phyloP scores from a whole-genome alignment of 2,113 vertebrate genomes.

The Bubalus kerabau region DNA sequence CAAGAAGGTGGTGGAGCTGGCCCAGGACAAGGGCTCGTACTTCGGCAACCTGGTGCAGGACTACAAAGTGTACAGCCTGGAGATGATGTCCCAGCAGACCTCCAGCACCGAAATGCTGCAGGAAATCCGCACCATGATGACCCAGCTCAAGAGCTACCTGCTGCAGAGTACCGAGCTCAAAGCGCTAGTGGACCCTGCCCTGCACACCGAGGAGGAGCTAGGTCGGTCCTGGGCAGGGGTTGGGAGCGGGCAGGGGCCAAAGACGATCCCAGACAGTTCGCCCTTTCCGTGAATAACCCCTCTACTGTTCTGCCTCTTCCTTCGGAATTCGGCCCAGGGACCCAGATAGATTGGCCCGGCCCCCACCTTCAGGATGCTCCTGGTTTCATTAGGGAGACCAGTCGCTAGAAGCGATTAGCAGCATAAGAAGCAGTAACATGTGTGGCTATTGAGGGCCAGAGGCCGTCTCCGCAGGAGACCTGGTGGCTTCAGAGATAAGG shows the following conservation, averaged over 20 bases:
- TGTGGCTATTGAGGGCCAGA: neutral
- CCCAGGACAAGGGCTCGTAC: slow-evolving; percentile 91
- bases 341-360: neutral
- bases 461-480: neutral
- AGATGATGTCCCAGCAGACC: slow-evolving; percentile 90
- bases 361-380: neutral
- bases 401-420: neutral
- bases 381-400: neutral
- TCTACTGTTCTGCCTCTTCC: neutral
- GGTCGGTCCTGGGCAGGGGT: slow-evolving; percentile 74
- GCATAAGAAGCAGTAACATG: fast-evolving
- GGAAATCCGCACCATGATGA: slow-evolving; percentile 98
- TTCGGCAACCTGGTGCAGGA: slow-evolving; percentile 95
- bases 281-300: fast-evolving
- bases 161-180: slow-evolving; percentile 94
- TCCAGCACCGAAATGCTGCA: slow-evolving; percentile 96
- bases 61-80: slow-evolving; percentile 92
- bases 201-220: slow-evolving; percentile 83
- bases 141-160: slow-evolving; percentile 96
- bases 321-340: fast-evolving
- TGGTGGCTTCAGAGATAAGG: neutral
- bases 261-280: fast-evolving
- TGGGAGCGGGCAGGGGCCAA: neutral
- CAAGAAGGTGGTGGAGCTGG: slow-evolving; percentile 92
- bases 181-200: slow-evolving; percentile 83